phyloP scores from a whole-genome alignment of 2,888 invertebrate species.

The Carcina quercana region DNA sequence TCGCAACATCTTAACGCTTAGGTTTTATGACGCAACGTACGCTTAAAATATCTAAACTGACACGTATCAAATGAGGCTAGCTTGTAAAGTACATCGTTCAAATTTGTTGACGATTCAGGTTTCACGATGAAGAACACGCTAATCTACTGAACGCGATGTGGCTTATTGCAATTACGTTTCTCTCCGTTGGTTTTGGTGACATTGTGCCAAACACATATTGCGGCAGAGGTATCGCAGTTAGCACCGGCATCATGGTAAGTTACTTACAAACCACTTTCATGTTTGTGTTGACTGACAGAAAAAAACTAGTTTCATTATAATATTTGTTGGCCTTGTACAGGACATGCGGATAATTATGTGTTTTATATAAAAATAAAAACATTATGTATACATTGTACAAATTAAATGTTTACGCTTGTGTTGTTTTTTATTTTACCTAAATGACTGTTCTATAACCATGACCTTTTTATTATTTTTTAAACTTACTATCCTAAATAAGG shows the following conservation, averaged over 20 bases:
- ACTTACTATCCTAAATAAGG: no score
- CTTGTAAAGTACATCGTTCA: slow-evolving; percentile 50
- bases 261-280: slow-evolving; percentile 44
- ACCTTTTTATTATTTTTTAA: no score
- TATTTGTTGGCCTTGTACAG: no score
- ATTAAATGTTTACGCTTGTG: no score
- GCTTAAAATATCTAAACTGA: no score
- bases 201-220: slow-evolving; percentile 99
- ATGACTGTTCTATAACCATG: no score
- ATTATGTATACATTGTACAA: no score
- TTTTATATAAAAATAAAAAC: no score
- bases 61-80: slow-evolving; percentile 27
- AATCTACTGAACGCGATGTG: slow-evolving; percentile 99
- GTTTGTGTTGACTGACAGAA: slow-evolving; percentile 63
- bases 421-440: no score
- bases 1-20: no score
- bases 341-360: no score
- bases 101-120: slow-evolving; percentile 81
- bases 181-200: slow-evolving; percentile 99
- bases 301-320: not conserved
- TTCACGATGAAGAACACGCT: slow-evolving; percentile 98
- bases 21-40: no score
- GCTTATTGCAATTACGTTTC: slow-evolving; percentile 99
- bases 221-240: slow-evolving; percentile 98
- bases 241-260: slow-evolving; percentile 99